phyloP scores from a whole-genome alignment of 2,797 vertebrate species.

The Oophaga sylvatica region DNA sequence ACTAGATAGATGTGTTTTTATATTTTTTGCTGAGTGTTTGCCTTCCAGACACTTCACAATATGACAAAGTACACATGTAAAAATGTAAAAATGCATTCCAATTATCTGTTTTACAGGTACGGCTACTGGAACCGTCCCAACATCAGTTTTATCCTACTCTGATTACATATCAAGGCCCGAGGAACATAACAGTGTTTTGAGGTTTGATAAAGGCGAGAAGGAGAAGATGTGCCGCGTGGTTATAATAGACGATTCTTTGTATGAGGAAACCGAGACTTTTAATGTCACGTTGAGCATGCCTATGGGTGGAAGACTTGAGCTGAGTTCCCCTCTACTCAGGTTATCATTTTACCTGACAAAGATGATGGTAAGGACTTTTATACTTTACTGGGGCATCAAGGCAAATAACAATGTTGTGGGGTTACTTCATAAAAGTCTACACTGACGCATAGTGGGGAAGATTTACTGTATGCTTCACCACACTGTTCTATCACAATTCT shows the following conservation, averaged over 20 bases:
- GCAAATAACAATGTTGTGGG: neutral
- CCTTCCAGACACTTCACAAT: constrained; percentile 34
- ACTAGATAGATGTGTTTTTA: neutral
- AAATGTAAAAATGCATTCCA: constrained; percentile 6
- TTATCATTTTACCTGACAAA: constrained; percentile 84
- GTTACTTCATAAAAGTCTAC: neutral
- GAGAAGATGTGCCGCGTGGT: constrained; percentile 86
- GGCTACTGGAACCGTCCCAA: constrained; percentile 86
- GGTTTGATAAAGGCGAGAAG: constrained; percentile 83
- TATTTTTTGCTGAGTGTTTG: constrained; percentile 10
- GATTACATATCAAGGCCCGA: constrained; percentile 93
- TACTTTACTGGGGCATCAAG: neutral
- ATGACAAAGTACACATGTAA: constrained; percentile 49
- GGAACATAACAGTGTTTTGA: constrained; percentile 85
- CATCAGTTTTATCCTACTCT: constrained; percentile 89
- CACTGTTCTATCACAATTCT: too few species aligned
- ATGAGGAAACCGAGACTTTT: constrained; percentile 89
- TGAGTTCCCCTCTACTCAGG: constrained; percentile 75
- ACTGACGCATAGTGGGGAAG: too few species aligned
- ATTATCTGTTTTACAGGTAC: constrained; percentile 74
- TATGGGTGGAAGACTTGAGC: constrained; percentile 85
- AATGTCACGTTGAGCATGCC: constrained; percentile 86
- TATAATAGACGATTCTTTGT: constrained; percentile 91
- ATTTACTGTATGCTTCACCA: too few species aligned
- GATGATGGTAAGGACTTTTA: constrained; percentile 83